These are phyloP conservation scores for Chitala chitala DNA, from an alignment of 2,113 vertebrate species.

Conservation along the genomic window DNA sequence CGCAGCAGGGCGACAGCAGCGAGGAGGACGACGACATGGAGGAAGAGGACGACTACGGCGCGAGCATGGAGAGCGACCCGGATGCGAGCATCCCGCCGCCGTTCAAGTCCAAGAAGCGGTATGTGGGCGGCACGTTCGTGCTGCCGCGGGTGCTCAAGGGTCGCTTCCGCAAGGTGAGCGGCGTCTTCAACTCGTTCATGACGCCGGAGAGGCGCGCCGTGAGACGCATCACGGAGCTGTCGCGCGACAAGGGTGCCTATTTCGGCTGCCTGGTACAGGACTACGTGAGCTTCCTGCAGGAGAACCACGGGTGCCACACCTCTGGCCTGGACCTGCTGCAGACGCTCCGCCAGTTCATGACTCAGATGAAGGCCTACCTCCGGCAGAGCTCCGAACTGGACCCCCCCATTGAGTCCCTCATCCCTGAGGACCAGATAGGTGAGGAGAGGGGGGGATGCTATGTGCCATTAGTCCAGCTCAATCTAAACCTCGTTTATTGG, in stretches of 20 bases:
- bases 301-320: conserved; percentile 86
- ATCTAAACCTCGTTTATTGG: too few relatives aligned
- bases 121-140: conserved; percentile 66
- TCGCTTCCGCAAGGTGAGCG: conserved; percentile 81
- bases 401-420: conserved; percentile 86
- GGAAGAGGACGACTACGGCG: conserved; percentile 80
- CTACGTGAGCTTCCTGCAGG: conserved; percentile 87
- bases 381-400: conserved; percentile 89
- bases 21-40: conserved; percentile 68
- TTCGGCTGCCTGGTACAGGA: conserved; percentile 92
- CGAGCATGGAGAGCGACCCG: conserved; percentile 76
- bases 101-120: conserved; percentile 70
- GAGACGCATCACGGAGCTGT: conserved; percentile 76
- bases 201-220: conserved; percentile 84
- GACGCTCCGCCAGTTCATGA: conserved; percentile 92
- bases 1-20: conserved; percentile 70
- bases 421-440: conserved; percentile 95
- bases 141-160: conserved; percentile 80
- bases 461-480: too few relatives aligned
- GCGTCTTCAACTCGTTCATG: conserved; percentile 84
- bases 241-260: conserved; percentile 82
- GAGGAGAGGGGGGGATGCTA: too few relatives aligned
- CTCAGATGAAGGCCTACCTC: conserved; percentile 94
- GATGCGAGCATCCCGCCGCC: conserved; percentile 73
- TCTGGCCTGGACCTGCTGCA: conserved; percentile 85